Conservation (phyloP, 2,113 vertebrate genomes). For the Platichthys flesus region DNA sequence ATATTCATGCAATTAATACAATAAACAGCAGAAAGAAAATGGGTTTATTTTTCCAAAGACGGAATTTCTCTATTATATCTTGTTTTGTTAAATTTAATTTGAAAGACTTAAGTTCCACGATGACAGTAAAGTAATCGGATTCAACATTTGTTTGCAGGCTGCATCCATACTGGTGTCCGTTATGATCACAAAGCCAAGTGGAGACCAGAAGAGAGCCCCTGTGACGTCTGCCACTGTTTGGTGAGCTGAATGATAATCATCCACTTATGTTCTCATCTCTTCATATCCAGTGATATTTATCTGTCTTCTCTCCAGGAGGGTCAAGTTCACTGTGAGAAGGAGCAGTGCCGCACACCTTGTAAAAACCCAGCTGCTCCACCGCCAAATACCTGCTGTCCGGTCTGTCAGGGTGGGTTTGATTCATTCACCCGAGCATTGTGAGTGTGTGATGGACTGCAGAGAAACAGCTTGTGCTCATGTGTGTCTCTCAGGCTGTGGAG, state of each 20-base stretch:
- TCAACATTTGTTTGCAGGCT: conserved; percentile 65
- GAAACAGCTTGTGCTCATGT: not conserved
- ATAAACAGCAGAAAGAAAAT: too few species aligned
- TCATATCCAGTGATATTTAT: not conserved
- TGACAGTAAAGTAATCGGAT: not conserved
- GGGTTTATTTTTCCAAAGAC: too few species aligned
- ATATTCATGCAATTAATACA: too few species aligned
- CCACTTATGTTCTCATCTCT: not conserved
- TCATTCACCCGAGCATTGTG: fast-evolving
- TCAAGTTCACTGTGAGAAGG: conserved; percentile 68
- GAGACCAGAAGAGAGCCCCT: conserved; percentile 65
- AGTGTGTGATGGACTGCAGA: not conserved
- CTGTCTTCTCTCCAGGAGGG: conserved; percentile 69
- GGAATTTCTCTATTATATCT: too few species aligned
- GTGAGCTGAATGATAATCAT: conserved; percentile 59
- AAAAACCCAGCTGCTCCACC: conserved; percentile 65
- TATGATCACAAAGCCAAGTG: conserved; percentile 72
- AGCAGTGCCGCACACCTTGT: conserved; percentile 71
- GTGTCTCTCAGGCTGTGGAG: conserved; percentile 77
- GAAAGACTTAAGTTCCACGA: too few species aligned
- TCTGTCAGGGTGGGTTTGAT: conserved; percentile 76
- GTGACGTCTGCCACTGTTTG: conserved; percentile 76
- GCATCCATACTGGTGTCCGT: conserved; percentile 61
- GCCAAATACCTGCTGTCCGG: conserved; percentile 74
- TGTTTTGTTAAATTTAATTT: too few species aligned